Evolutionary conservation across 92 coral and sea anemone genomes (phyloP), one percentile per base, ranked within the genome.

Genomic region (Virgularia gustaviana): DNA sequence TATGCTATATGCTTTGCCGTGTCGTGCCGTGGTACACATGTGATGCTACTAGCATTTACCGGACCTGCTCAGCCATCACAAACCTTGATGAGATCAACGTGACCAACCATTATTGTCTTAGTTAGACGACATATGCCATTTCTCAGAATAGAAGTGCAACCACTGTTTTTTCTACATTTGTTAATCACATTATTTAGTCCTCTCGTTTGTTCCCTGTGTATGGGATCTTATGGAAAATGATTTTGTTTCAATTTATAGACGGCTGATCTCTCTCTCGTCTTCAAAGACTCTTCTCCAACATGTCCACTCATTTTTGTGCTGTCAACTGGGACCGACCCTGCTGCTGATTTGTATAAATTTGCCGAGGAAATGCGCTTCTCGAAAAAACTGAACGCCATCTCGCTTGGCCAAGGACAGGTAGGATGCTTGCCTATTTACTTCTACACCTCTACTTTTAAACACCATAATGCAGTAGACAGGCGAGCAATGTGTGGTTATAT

Each of bases 251-350:
- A n/a, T 29, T 47, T 54, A 24, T 73, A 90, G 98, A 86, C 98
- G 1, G 85, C 98, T 29, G 98, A 92, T 61, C 72, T 92, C 11
- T 92, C 98, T 9, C 85, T 91, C 30, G 98, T 92, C 70, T 92
- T 92, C 68, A 92, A 87, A 77, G 98, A 92, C 74, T 92, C 98
- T 10, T 92, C 98, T 0, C 92, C 96, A 39, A 75, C 85, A 27
- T 89, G 96, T 33, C 96, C 98, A 20, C 83, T 92, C 30, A 92
- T 92, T 76, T 92, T 92, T 70, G 98, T 92, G 16, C 64, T 92
- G 77, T 92, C 98, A 2, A 90, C 89, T 61, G 98, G 98, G 49
- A 92, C 98, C 16, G 98, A 92, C 58, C 98, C 98, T n/a, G 98
- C 98, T 9, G 98, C 98, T 49, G 98, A 92, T 72, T 71, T 92